Base-by-base conservation (phyloP, 2,797 vertebrate genomes). In the Enteromius radiatus region DNA sequence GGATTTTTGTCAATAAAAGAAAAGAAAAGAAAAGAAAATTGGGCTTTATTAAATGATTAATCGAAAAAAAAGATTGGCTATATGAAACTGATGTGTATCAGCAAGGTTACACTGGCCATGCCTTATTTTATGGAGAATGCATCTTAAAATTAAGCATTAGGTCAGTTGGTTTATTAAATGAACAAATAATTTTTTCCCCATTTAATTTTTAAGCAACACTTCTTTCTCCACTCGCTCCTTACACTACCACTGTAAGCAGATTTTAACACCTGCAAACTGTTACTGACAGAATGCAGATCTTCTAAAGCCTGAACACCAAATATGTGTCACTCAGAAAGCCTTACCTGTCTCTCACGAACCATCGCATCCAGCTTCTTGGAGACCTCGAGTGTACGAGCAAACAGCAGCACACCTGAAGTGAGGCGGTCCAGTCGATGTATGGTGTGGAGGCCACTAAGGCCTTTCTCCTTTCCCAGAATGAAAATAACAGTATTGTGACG, bases 401-500 rank as follows among this genome's bases (percentile, higher is more conserved):
- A 99, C 90, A 99, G 95, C 74, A 99, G 95, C 28, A 99, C 97
- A 0, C 98, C 98, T 0, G 98, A 99, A 19, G 98, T 99, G 82
- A 99, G 96, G 65, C 98, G 94, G 88, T 99, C 98, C 7, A 99
- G 94, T 0, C 98, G 94, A 90, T 99, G 98, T 52, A 99, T 92
- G 0, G 98, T 98, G 85, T 98, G 97, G 12, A 99, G 91, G 71
- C 96, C 96, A 45, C 92, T 94, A 76, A 99, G 91, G 0, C 95
- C 95, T 0, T 92, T 94, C 87, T 99, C 98, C 88, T 99, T 99
- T 26, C 98, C 98, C 82, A 99, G 89, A 87, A 99, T 97, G 91
- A 99, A 99, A 87, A 99, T 98, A 79, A 99, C 96, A 0, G 97
- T 97, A 93, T 99, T 99, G 93, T 99, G 98, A 15, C 98, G 95